Evolutionary conservation across 2,113 vertebrate genomes (phyloP).

Genomic region (Pelodiscus sinensis): DNA sequence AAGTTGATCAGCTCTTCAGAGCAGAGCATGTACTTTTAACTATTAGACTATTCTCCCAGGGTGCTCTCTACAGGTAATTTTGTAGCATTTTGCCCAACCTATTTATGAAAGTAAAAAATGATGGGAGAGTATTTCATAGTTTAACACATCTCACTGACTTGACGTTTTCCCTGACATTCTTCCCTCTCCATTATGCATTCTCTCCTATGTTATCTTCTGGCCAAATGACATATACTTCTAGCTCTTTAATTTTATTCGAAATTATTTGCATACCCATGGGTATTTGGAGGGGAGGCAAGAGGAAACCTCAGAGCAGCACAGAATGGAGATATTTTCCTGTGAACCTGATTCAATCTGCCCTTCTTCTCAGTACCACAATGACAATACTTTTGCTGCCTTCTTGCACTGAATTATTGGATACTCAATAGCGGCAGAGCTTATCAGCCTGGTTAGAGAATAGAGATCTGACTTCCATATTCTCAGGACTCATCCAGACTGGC

Average conservation of each 20-base stretch:
- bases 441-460: conserved; percentile 52
- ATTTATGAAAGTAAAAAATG: background rate
- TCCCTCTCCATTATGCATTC: background rate
- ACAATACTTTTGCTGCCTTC: background rate
- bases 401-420: conserved; percentile 13
- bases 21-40: background rate
- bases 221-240: rapidly evolving
- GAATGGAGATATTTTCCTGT: background rate
- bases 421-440: conserved; percentile 19
- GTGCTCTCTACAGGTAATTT: background rate
- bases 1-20: background rate
- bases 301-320: background rate
- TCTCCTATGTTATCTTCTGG: background rate
- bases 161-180: background rate
- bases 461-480: conserved; percentile 34
- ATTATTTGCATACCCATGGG: background rate
- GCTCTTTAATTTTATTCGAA: background rate
- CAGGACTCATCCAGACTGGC: conserved; percentile 38
- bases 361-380: background rate
- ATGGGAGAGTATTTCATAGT: background rate
- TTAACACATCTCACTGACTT: background rate
- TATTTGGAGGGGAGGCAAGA: background rate
- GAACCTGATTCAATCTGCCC: background rate
- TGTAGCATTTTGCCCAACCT: rapidly evolving
- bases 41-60: background rate